Evolutionary conservation across 2,113 vertebrate species (phyloP).

Genomic region (Dasyurus viverrinus): DNA sequence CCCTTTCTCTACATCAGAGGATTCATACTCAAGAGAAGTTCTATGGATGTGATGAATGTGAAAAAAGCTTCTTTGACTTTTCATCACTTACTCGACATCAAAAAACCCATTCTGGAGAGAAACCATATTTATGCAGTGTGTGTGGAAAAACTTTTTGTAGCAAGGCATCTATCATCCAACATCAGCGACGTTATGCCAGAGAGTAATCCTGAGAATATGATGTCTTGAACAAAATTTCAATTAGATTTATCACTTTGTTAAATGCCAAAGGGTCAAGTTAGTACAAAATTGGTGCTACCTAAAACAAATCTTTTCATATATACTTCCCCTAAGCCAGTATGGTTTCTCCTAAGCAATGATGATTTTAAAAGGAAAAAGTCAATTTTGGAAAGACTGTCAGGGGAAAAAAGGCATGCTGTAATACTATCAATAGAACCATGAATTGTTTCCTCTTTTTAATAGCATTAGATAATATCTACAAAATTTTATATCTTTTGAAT

Average conservation of each 20-base stretch:
- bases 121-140: constrained; percentile 68
- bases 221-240: constrained; percentile 76
- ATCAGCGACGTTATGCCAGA: constrained; percentile 77
- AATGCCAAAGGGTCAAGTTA: neutral
- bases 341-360: neutral
- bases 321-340: neutral
- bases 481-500: neutral
- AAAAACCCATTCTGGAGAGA: constrained; percentile 73
- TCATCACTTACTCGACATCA: constrained; percentile 73
- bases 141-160: constrained; percentile 73
- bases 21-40: constrained; percentile 77
- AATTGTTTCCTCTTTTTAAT: neutral
- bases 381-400: neutral
- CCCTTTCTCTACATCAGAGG: constrained; percentile 68
- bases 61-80: constrained; percentile 69
- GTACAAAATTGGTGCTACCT: neutral
- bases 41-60: constrained; percentile 68
- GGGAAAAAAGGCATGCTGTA: neutral
- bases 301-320: neutral
- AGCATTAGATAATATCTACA: neutral
- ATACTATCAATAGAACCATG: neutral
- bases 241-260: constrained; percentile 67
- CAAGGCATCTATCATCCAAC: constrained; percentile 70
- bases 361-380: too few species aligned
- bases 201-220: constrained; percentile 76